phyloP scores from a whole-genome alignment of 1,140 invertebrate species.

The Platyura marginata region DNA sequence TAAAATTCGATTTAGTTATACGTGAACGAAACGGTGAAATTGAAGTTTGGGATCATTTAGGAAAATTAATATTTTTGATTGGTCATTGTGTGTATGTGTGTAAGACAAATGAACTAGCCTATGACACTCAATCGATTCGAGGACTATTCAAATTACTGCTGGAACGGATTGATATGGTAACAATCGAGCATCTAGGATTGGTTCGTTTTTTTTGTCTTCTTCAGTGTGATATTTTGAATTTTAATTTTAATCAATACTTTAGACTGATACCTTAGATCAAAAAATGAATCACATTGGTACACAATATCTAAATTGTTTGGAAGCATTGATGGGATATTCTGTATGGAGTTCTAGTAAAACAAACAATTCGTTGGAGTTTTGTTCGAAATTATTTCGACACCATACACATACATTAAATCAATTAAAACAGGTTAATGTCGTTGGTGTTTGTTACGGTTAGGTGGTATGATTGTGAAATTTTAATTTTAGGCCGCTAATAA shows the following conservation, averaged over 20 bases:
- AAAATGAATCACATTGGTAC: neutral
- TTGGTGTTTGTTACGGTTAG: slow-evolving; percentile 1
- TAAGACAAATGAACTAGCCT: slow-evolving; percentile 11
- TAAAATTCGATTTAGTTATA: slow-evolving; percentile 13
- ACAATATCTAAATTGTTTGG: slow-evolving; percentile 13
- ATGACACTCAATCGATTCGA: slow-evolving; percentile 14
- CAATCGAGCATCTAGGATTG: neutral
- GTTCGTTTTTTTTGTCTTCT: neutral
- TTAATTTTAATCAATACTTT: neutral
- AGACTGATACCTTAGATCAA: neutral
- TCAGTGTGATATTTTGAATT: neutral
- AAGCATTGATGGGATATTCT: slow-evolving; percentile 17
- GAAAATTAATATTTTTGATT: slow-evolving; percentile 15
- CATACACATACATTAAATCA: no score
- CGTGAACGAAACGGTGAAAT: slow-evolving; percentile 4
- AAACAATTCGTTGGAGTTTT: no score
- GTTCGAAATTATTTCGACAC: slow-evolving; percentile 15
- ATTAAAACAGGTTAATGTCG: no score
- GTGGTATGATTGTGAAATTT: neutral
- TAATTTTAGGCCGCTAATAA: neutral
- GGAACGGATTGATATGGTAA: slow-evolving; percentile 12
- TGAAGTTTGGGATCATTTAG: slow-evolving; percentile 17
- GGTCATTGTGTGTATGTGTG: slow-evolving; percentile 13
- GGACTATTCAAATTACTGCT: slow-evolving; percentile 10
- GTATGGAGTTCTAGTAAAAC: no score